phyloP scores from a whole-genome alignment of 2,113 vertebrate species.

The Petrocephalus microphthalmus region DNA sequence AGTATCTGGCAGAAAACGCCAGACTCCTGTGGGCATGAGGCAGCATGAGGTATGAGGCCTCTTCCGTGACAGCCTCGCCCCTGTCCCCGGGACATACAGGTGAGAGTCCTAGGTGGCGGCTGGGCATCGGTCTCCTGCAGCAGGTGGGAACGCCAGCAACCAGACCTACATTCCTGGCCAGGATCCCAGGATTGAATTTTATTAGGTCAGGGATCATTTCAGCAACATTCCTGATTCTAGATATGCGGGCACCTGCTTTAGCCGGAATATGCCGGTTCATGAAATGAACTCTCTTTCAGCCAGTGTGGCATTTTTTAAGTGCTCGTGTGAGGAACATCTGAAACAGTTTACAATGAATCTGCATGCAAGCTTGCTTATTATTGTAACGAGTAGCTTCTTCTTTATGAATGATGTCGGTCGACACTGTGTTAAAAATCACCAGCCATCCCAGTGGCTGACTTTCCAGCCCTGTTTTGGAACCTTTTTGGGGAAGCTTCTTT shows the following conservation, averaged over 20 bases:
- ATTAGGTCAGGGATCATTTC: slow-evolving; percentile 26
- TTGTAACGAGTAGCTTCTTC: not conserved
- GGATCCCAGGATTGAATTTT: slow-evolving; percentile 15
- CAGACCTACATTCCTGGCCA: slow-evolving; percentile 14
- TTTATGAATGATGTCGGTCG: not conserved
- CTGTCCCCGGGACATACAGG: not conserved
- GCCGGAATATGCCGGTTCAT: not conserved
- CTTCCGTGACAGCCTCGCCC: not conserved
- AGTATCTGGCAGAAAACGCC: not conserved
- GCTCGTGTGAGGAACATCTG: not conserved
- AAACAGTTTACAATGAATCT: not conserved
- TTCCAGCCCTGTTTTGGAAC: not conserved
- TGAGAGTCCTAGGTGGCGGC: not conserved
- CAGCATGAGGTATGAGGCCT: not conserved
- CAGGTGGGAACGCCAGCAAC: not conserved
- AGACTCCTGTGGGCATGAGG: not conserved
- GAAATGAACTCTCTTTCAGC: not conserved
- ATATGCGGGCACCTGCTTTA: slow-evolving; percentile 7
- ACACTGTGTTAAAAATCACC: not conserved
- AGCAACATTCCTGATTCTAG: slow-evolving; percentile 5
- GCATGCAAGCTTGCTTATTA: not conserved
- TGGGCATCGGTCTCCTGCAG: not conserved
- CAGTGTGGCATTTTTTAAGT: not conserved
- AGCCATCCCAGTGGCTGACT: not conserved
- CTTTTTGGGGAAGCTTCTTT: not conserved